Evolutionary conservation across 2,888 invertebrate genomes (phyloP).

Genomic region (Drosophila mimica): DNA sequence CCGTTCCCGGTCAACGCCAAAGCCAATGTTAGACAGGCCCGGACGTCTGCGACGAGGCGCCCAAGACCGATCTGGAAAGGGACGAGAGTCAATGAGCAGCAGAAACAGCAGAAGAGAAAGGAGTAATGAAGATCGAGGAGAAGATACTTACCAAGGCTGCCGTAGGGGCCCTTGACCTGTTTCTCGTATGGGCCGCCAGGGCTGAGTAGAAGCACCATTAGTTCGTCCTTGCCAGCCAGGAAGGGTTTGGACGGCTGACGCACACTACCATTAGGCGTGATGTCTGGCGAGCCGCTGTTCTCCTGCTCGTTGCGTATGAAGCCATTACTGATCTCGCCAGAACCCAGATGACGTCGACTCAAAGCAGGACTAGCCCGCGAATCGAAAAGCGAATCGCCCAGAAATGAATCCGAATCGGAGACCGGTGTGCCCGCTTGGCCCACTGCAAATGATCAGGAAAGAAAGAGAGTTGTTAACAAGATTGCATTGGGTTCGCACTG

Average conservation of each 20-base stretch:
- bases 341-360: slow-evolving; percentile 88
- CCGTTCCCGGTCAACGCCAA: slow-evolving; percentile 90
- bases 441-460: slow-evolving; percentile 83
- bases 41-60: slow-evolving; percentile 93
- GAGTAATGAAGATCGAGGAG: neutral
- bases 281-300: slow-evolving; percentile 87
- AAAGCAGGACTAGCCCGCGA: slow-evolving; percentile 90
- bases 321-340: slow-evolving; percentile 83
- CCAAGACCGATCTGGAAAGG: slow-evolving; percentile 92
- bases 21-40: slow-evolving; percentile 90
- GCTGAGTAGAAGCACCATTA: slow-evolving; percentile 93
- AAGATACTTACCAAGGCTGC: slow-evolving; percentile 89
- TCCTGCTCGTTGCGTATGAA: slow-evolving; percentile 81
- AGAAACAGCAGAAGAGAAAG: neutral
- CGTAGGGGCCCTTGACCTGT: slow-evolving; percentile 88
- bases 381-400: slow-evolving; percentile 92
- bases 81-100: neutral
- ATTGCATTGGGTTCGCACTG: neutral
- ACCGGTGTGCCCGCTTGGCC: slow-evolving; percentile 90
- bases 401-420: slow-evolving; percentile 90
- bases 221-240: slow-evolving; percentile 89
- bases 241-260: slow-evolving; percentile 91
- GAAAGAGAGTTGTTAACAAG: too few relatives aligned
- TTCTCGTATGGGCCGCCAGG: slow-evolving; percentile 89
- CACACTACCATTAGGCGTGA: slow-evolving; percentile 95